Conservation (phyloP, 2,797 vertebrate genomes). For the Xenopus petersii region DNA sequence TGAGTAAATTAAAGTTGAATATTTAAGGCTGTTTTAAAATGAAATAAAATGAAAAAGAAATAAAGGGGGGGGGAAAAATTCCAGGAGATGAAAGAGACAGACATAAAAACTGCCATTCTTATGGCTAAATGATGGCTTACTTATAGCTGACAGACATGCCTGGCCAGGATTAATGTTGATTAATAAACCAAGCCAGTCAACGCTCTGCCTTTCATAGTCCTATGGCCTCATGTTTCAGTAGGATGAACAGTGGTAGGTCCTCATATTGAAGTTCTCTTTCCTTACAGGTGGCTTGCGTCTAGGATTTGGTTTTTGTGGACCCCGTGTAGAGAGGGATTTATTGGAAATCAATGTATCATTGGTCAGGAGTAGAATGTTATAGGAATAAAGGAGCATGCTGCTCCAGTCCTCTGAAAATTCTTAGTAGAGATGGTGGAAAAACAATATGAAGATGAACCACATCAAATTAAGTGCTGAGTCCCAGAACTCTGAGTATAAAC, state of each 20-base stretch:
- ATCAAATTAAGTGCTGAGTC: constrained; percentile 45
- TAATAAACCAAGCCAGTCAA: constrained; percentile 57
- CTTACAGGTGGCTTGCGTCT: constrained; percentile 48
- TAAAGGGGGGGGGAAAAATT: constrained; percentile 52
- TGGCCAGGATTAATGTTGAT: constrained; percentile 58
- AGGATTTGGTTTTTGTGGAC: constrained; percentile 48
- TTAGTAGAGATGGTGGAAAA: constrained; percentile 72
- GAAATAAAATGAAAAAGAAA: constrained; percentile 72
- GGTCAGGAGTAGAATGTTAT: constrained; percentile 81
- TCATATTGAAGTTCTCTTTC: constrained; percentile 69
- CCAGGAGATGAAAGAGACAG: constrained; percentile 56
- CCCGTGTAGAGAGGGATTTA: constrained; percentile 42
- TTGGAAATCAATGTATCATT: constrained; percentile 62
- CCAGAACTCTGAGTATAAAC: constrained; percentile 74
- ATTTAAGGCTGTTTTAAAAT: constrained; percentile 91
- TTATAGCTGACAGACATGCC: constrained; percentile 67
- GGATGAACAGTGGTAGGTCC: constrained; percentile 96
- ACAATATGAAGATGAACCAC: constrained; percentile 76
- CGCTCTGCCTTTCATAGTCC: constrained; percentile 69
- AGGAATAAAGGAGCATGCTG: constrained; percentile 71
- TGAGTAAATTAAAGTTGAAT: constrained; percentile 80
- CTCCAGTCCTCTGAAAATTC: constrained; percentile 62
- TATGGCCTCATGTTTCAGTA: constrained; percentile 79
- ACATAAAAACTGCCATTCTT: constrained; percentile 62
- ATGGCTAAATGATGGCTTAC: constrained; percentile 78